These are phyloP conservation scores for Hipparchia sbordonii DNA, from an alignment of 2,888 invertebrate genomes.

Conservation along the genomic window DNA sequence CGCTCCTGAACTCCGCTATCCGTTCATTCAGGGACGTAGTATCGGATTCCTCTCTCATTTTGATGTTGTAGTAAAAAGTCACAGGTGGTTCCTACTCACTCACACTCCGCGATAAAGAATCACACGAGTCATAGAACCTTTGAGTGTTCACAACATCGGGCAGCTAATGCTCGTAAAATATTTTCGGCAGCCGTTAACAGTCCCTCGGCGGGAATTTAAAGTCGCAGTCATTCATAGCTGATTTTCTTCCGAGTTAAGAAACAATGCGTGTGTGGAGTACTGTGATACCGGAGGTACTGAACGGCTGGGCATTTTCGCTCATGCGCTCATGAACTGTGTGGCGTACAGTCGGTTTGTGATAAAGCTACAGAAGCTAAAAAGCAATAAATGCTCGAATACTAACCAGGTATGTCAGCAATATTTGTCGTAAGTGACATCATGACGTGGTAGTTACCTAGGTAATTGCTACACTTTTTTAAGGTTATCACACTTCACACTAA, in stretches of 20 bases:
- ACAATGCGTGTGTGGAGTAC: conserved; percentile 51
- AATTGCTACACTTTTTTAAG: too few relatives aligned
- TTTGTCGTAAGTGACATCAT: too few relatives aligned
- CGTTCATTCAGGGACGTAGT: conserved; percentile 70
- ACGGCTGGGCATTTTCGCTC: conserved; percentile 61
- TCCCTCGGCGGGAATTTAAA: conserved; percentile 37
- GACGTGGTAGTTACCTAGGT: too few relatives aligned
- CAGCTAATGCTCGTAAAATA: conserved; percentile 20
- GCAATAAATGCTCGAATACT: too few relatives aligned
- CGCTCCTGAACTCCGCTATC: conserved; percentile 82
- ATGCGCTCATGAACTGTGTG: conserved; percentile 65
- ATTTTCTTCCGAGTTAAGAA: conserved; percentile 4
- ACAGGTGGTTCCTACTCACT: conserved; percentile 40
- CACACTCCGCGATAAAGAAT: conserved; percentile 28
- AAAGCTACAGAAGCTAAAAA: background rate
- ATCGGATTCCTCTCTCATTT: conserved; percentile 73
- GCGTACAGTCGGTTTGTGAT: conserved; percentile 35
- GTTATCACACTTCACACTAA: too few relatives aligned
- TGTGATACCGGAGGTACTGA: conserved; percentile 61
- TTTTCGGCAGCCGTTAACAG: conserved; percentile 21
- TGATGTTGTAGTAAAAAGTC: conserved; percentile 41
- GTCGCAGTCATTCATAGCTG: conserved; percentile 43
- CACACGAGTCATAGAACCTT: conserved; percentile 44
- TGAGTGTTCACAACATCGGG: conserved; percentile 41
- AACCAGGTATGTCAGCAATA: too few relatives aligned